Evolutionary conservation across 2,888 invertebrate species (phyloP).

Genomic region (Rhopalosiphum nymphaeae): DNA sequence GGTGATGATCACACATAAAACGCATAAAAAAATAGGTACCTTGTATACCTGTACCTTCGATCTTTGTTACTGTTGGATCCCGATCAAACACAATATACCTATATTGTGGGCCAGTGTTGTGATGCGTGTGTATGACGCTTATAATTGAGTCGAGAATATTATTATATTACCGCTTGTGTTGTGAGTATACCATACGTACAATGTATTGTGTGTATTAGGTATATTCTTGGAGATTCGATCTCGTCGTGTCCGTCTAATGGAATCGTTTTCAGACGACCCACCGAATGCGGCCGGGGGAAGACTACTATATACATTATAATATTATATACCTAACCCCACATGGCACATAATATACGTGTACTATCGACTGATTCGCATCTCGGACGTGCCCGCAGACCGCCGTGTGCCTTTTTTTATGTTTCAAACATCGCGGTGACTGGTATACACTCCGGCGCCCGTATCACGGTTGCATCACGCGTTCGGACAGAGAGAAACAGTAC

Average conservation of each 20-base stretch:
- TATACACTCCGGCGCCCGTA: not conserved
- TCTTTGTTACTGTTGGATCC: not conserved
- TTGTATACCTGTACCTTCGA: not conserved
- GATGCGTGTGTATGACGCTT: not conserved
- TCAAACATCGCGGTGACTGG: not conserved
- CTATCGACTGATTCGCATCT: constrained; percentile 22
- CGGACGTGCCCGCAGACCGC: not conserved
- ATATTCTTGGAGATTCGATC: constrained; percentile 7
- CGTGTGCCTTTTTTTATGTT: not conserved
- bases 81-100: not conserved
- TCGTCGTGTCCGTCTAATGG: constrained; percentile 20
- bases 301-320: not conserved
- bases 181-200: not conserved
- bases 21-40: not conserved
- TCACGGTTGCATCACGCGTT: constrained; percentile 1
- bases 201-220: not conserved
- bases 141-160: constrained; percentile 6
- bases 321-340: not conserved
- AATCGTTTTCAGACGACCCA: constrained; percentile 25
- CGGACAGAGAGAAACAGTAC: not conserved
- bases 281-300: not conserved
- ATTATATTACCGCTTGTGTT: not conserved
- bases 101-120: not conserved
- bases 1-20: not conserved
- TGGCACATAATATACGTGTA: not conserved